These are phyloP conservation scores for Drosophila austrosaltans DNA, from an alignment of 2,888 invertebrate genomes.

Conservation along the genomic window DNA sequence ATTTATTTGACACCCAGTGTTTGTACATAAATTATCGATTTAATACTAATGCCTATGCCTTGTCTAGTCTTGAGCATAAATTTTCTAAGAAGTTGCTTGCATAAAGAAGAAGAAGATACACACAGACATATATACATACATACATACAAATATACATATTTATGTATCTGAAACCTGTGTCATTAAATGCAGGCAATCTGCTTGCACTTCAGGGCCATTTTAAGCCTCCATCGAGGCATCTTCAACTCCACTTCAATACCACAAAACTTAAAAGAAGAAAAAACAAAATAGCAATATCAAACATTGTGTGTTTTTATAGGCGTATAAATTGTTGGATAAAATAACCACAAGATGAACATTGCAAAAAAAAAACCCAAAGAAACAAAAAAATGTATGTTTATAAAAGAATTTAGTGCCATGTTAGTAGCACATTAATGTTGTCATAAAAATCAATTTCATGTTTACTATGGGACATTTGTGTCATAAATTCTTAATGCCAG, in stretches of 20 bases:
- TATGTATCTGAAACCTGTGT: constrained; percentile 49
- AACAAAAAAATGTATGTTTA: background rate
- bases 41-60: constrained; percentile 31
- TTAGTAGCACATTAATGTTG: constrained; percentile 61
- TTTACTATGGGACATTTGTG: constrained; percentile 50
- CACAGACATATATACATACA: background rate
- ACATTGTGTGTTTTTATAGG: constrained; percentile 58
- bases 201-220: constrained; percentile 62
- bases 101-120: constrained; percentile 70
- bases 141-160: background rate
- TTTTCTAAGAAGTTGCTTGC: constrained; percentile 40
- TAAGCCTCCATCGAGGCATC: constrained; percentile 2
- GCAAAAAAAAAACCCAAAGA: no score
- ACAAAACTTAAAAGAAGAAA: background rate
- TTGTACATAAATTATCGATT: constrained; percentile 50
- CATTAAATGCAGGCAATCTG: constrained; percentile 45
- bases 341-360: constrained; percentile 22
- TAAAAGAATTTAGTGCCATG: constrained; percentile 53
- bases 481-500: constrained; percentile 54
- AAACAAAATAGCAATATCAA: constrained; percentile 21
- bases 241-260: background rate
- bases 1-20: constrained; percentile 50
- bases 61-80: constrained; percentile 45
- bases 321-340: constrained; percentile 55
- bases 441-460: constrained; percentile 62